Evolutionary conservation across 1,140 invertebrate genomes (phyloP).

Genomic region (Apis florea): DNA sequence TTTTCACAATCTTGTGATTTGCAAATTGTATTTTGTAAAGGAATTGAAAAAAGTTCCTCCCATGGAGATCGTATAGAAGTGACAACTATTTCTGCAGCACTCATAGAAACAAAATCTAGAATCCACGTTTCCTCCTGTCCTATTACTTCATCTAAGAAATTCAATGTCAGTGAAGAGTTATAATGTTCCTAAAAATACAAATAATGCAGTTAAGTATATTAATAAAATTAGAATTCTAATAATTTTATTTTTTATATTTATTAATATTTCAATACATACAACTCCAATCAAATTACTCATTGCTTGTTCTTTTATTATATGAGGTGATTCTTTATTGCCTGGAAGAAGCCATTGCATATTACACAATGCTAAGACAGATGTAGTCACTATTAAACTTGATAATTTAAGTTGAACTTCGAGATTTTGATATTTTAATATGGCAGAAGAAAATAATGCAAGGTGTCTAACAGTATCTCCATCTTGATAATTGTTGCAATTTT

Average conservation of each 20-base stretch:
- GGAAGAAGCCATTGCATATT: slow-evolving; percentile 78
- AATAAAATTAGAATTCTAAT: slow-evolving; percentile 7
- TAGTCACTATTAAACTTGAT: slow-evolving; percentile 71
- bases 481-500: slow-evolving; percentile 64
- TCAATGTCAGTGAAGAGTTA: slow-evolving; percentile 65
- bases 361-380: slow-evolving; percentile 71
- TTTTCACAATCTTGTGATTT: slow-evolving; percentile 26
- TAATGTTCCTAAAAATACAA: slow-evolving; percentile 67
- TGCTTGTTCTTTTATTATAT: slow-evolving; percentile 72
- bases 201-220: slow-evolving; percentile 17
- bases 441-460: slow-evolving; percentile 76
- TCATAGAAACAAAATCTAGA: slow-evolving; percentile 70
- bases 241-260: neutral
- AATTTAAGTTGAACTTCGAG: slow-evolving; percentile 70
- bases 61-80: slow-evolving; percentile 76
- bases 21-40: slow-evolving; percentile 72
- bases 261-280: slow-evolving; percentile 67
- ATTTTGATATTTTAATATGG: slow-evolving; percentile 68
- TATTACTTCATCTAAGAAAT: slow-evolving; percentile 74
- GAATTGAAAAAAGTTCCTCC: slow-evolving; percentile 78
- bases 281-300: slow-evolving; percentile 82
- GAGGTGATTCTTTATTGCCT: slow-evolving; percentile 66
- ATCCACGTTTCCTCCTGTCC: slow-evolving; percentile 73
- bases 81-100: slow-evolving; percentile 74
- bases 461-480: slow-evolving; percentile 75